phyloP scores from a whole-genome alignment of 1,140 invertebrate species.

The Pararge aegeria region DNA sequence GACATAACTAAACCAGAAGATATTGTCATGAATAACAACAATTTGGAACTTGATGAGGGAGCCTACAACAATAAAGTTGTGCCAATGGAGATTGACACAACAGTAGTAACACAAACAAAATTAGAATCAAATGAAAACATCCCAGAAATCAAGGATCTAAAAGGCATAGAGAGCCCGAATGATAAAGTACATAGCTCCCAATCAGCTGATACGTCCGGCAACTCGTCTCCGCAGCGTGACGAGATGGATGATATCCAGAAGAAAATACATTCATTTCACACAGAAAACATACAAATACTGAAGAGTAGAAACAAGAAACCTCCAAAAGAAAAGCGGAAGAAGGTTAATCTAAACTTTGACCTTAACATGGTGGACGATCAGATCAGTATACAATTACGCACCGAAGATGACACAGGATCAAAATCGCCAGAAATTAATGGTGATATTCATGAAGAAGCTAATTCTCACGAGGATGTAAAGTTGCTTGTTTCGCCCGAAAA shows the following conservation, averaged over 20 bases:
- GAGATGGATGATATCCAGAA: conserved; percentile 82
- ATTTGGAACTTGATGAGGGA: conserved; percentile 56
- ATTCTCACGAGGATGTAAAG: conserved; percentile 48
- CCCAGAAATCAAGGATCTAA: conserved; percentile 50
- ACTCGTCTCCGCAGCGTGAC: conserved; percentile 75
- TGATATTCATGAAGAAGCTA: conserved; percentile 56
- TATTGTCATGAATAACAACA: conserved; percentile 57
- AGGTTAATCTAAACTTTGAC: conserved; percentile 78
- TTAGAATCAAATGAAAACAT: conserved; percentile 57
- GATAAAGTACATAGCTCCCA: conserved; percentile 66
- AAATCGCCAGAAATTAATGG: conserved; percentile 58
- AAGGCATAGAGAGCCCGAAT: conserved; percentile 55
- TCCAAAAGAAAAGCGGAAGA: conserved; percentile 77
- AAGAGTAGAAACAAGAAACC: conserved; percentile 82
- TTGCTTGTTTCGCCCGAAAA: conserved; percentile 61
- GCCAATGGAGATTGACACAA: conserved; percentile 71
- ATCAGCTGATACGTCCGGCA: conserved; percentile 74
- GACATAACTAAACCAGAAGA: conserved; percentile 52
- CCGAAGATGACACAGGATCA: conserved; percentile 51
- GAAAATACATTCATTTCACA: conserved; percentile 81
- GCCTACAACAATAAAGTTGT: conserved; percentile 60
- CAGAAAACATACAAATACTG: conserved; percentile 80
- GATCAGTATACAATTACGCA: conserved; percentile 74
- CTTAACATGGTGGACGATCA: conserved; percentile 78
- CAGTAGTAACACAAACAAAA: conserved; percentile 57